Conservation (phyloP, 2,797 vertebrate genomes). For the Serranus cabrilla region DNA sequence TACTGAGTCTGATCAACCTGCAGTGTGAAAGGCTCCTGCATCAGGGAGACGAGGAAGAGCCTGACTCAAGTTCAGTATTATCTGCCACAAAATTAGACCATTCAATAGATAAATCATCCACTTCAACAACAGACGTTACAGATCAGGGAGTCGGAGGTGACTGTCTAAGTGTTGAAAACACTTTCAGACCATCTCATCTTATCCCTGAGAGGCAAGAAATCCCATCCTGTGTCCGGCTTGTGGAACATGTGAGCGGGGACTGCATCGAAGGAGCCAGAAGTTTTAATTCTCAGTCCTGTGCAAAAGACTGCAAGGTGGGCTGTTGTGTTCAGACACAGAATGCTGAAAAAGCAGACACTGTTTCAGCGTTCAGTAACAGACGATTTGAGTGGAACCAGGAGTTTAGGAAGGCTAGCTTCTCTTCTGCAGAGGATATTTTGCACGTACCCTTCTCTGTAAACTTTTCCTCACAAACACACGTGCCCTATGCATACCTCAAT, state of each 20-base stretch:
- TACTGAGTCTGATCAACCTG: slow-evolving; percentile 86
- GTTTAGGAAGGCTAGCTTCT: slow-evolving; percentile 4
- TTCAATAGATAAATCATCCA: not conserved
- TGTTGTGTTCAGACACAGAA: slow-evolving; percentile 14
- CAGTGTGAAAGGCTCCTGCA: slow-evolving; percentile 83
- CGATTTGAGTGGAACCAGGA: slow-evolving; percentile 18
- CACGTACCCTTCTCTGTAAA: slow-evolving; percentile 13
- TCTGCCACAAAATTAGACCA: not conserved
- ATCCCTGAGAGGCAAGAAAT: slow-evolving; percentile 20
- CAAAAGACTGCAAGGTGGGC: slow-evolving; percentile 1
- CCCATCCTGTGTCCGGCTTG: not conserved
- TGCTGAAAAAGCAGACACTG: slow-evolving; percentile 1
- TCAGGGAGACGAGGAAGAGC: slow-evolving; percentile 38
- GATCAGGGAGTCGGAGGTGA: slow-evolving; percentile 19
- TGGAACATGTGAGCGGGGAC: slow-evolving; percentile 6
- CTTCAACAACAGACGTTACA: not conserved
- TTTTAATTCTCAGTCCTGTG: slow-evolving; percentile 4
- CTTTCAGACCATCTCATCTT: slow-evolving; percentile 9
- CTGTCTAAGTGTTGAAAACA: slow-evolving; percentile 5
- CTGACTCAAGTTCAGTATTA: not conserved
- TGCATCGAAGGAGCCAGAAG: not conserved
- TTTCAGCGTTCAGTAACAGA: slow-evolving; percentile 8
- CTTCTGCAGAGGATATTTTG: slow-evolving; percentile 20
- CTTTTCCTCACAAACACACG: not conserved
- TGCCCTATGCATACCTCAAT: not conserved